Percentiles rank a stretch among this genome's conserved stretches.
phyloP scores from a whole-genome alignment of 1,140 invertebrate genomes.

The Drosophila arawakana region DNA sequence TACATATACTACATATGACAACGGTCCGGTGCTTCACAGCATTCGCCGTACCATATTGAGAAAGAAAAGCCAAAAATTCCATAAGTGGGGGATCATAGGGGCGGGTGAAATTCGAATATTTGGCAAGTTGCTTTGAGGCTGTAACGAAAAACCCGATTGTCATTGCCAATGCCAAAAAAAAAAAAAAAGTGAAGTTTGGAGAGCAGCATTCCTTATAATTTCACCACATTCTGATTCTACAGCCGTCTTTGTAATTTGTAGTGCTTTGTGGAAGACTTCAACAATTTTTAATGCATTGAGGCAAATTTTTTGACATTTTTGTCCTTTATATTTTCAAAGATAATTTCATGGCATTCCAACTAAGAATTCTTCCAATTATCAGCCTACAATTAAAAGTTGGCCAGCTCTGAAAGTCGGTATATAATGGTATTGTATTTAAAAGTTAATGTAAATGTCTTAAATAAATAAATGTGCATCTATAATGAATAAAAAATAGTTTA shows the following conservation, averaged over 20 bases:
- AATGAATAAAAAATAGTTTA: no score
- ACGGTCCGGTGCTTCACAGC: constrained; percentile 8
- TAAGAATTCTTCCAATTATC: no score
- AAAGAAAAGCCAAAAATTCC: constrained; percentile 11
- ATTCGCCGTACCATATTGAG: neutral
- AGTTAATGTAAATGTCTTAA: no score
- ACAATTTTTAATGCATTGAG: constrained; percentile 23
- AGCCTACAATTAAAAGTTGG: no score
- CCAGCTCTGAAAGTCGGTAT: no score
- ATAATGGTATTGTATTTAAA: no score
- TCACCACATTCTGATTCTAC: constrained; percentile 20
- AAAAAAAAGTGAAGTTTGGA: constrained; percentile 35
- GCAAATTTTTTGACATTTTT: constrained; percentile 7
- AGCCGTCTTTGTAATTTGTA: constrained; percentile 25
- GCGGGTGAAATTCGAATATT: neutral
- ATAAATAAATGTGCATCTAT: no score
- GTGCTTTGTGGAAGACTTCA: constrained; percentile 24
- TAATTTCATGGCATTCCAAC: no score
- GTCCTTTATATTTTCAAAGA: neutral
- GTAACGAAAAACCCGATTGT: constrained; percentile 19
- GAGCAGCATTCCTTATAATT: constrained; percentile 43
- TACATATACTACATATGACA: constrained; percentile 5
- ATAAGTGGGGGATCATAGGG: neutral
- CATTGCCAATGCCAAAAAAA: constrained; percentile 23
- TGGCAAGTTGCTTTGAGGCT: neutral